phyloP scores from a whole-genome alignment of 2,797 vertebrate genomes.

The Poeciliopsis infans region DNA sequence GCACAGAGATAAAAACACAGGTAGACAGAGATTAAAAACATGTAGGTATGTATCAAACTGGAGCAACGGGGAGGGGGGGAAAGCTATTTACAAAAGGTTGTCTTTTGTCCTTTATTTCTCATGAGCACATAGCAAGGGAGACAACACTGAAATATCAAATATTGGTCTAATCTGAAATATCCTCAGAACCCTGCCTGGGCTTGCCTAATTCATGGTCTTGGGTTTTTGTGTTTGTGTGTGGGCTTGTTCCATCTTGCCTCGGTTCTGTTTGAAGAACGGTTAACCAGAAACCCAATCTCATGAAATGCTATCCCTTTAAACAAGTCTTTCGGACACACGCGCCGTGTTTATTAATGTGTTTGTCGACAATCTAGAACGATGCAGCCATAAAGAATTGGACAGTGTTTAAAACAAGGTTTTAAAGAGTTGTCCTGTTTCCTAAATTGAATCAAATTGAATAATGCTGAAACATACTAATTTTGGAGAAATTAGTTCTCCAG shows the following conservation, averaged over 20 bases:
- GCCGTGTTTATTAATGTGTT: neutral
- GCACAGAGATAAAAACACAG: slow-evolving; percentile 4
- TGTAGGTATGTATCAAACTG: neutral
- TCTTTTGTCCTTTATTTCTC: neutral
- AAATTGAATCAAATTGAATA: too few species aligned
- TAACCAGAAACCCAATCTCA: neutral
- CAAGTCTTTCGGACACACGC: neutral
- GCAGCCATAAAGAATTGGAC: neutral
- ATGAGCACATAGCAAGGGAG: neutral
- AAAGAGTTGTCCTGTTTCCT: too few species aligned
- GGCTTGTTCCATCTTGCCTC: neutral
- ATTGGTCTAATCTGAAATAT: neutral
- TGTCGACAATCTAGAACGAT: neutral
- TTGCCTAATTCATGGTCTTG: neutral
- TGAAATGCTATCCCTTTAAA: neutral
- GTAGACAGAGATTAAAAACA: neutral
- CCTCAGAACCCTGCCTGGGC: neutral
- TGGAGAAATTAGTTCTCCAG: too few species aligned
- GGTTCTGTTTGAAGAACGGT: neutral
- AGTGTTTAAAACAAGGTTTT: too few species aligned
- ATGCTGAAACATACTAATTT: too few species aligned
- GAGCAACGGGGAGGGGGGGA: neutral
- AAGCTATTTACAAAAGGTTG: neutral
- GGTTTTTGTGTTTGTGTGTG: slow-evolving; percentile 4
- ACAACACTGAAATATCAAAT: neutral